Conservation (phyloP, 2,888 invertebrate species). For the Rhopalosiphum nymphaeae region DNA sequence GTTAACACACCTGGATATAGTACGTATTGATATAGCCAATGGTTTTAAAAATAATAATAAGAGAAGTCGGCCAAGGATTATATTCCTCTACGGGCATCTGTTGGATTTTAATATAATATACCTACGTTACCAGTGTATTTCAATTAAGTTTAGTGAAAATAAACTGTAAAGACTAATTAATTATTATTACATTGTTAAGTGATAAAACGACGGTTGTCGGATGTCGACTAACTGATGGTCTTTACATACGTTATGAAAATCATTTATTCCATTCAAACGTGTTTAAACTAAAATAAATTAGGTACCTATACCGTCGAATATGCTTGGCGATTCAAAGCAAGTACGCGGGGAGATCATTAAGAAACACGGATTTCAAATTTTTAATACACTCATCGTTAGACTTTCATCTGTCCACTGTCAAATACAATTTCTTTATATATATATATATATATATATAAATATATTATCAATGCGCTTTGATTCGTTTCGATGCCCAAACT, state of each 20-base stretch:
- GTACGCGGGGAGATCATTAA: not conserved
- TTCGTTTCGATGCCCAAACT: not conserved
- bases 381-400: not conserved
- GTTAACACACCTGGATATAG: not conserved
- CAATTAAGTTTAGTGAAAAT: not conserved
- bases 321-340: not conserved
- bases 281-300: not conserved
- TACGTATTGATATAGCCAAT: not conserved
- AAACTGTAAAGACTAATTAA: not conserved
- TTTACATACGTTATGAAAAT: not conserved
- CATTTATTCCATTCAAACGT: not conserved
- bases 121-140: not conserved
- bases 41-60: not conserved
- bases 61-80: not conserved
- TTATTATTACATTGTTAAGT: not conserved
- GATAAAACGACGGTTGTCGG: not conserved
- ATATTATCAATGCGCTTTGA: not conserved
- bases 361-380: not conserved
- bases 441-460: not conserved
- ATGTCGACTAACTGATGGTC: not conserved
- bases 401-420: not conserved
- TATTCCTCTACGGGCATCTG: not conserved
- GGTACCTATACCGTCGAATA: not conserved
- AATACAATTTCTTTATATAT: not conserved
- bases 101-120: not conserved